Evolutionary conservation across 1,140 invertebrate genomes (phyloP), one percentile per base, ranked within the genome.

Genomic region (Papilio polytes): DNA sequence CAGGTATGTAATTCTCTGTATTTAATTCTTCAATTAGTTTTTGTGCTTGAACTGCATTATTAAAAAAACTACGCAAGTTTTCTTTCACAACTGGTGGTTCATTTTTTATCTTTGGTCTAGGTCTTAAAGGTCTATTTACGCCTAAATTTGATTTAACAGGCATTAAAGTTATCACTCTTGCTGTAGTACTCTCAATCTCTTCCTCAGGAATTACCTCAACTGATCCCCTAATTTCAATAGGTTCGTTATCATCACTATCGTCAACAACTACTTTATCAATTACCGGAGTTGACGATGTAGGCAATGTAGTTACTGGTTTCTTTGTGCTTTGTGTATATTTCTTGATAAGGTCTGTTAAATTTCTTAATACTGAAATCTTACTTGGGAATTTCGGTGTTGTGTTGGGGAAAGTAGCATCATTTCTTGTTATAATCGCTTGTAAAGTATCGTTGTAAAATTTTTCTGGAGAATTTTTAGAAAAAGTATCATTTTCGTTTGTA

Each of bases 101-200:
- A 85, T 86, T 88, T 95, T 92, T 88, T 80, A 92, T 88, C 90
- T 95, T 94, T 26, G 96, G 96, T 80, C 95, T 86, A 44, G 95
- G 95, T 84, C 96, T 86, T 73, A 96, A 87, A 36, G 96, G 96
- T 78, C 95, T 90, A 77, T 96, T 95, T 20, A 96, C 92, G 26
- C 96, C 96, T 15, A 96, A 93, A 89, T 96, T 96, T 10, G 96
- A 96, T 90, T 96, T 96, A 31, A 96, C 96, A n/a, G 96, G 96
- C 80, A 96, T 87, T 81, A 96, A 88, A 41, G 96, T 96, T 13
- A 96, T 96, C 41, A 96, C 85, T 80, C 87, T 85, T 26, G 93
- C 82, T 15, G 94, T 94, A 31, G 93, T 95, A 18, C 88, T 86
- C 78, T 92, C 94, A 48, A 93, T 81, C 83, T 95, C 90, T 74